Base-by-base conservation (phyloP, 2,888 invertebrate genomes). In the Caenorhabditis uteleia region DNA sequence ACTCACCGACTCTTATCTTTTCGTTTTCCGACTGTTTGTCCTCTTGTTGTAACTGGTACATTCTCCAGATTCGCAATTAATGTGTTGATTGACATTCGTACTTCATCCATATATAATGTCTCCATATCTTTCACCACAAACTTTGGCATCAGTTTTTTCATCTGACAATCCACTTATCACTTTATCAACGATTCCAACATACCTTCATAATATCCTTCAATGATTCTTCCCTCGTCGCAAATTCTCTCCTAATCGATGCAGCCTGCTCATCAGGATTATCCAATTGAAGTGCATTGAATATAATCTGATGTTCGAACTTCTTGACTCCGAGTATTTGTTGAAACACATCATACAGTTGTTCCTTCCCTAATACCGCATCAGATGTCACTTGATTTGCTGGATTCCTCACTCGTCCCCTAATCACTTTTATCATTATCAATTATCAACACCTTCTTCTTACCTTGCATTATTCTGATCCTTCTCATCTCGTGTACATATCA, bases 61-160 rank as follows among this genome's bases (percentile, higher is more conserved):
- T 95, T 95, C 88, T 98, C 98, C 85, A 98, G 88, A 88, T 98
- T 98, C 71, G 93, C 92, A 93, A 98, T 98, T 83, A 99, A 88
- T 79, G 94, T 89, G 87, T 95, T 97, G 85, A 99, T 95, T 74
- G 95, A 93, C 56, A 61, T 67, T 54, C 64, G 44, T 12, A 68
- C 69, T 86, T 98, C 98, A 88, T 99, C 98, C 83, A 97, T 91
- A 88, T 95, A 98, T 83, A 99, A 89, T 50, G 93, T 93, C 87
- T 98, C 98, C 98, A 98, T 98, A 87, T 99, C 98, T 88, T 99
- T 99, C 79, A 99, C 89, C 71, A 98, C 95, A 88, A 98, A 98
- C 88, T 93, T 95, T 77, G 98, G 98, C 93, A 95, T 93, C 83
- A 95, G 86, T 87, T 94, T 93, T 79, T 93, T 90, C 86, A 95